These are phyloP conservation scores for Drosophila kambysellisi DNA, from an alignment of 2,888 invertebrate species.

Conservation along the genomic window DNA sequence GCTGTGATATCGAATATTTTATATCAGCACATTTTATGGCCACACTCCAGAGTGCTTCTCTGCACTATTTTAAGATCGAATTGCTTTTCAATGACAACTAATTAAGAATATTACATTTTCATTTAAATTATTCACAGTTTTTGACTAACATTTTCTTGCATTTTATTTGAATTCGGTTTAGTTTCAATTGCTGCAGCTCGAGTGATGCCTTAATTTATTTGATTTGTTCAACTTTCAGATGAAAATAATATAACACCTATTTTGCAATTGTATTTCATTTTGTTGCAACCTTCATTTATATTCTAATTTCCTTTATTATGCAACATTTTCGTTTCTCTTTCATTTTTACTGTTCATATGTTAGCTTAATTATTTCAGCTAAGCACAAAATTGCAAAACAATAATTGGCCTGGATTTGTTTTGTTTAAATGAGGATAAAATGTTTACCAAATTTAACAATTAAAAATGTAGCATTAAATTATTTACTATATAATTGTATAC, in stretches of 20 bases:
- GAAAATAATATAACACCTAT: slow-evolving; percentile 6
- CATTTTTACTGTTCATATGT: not conserved
- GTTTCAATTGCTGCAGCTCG: slow-evolving; percentile 22
- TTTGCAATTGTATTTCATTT: not conserved
- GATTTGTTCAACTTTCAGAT: slow-evolving; percentile 3
- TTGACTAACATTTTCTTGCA: slow-evolving; percentile 11
- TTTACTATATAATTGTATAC: too few species aligned
- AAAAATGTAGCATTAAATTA: too few species aligned
- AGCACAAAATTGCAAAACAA: not conserved
- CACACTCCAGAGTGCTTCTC: slow-evolving; percentile 7
- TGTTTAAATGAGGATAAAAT: too few species aligned
- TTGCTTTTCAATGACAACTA: slow-evolving; percentile 37
- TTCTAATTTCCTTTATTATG: not conserved
- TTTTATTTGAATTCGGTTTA: slow-evolving; percentile 31
- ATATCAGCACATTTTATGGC: slow-evolving; percentile 35
- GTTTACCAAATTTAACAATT: too few species aligned
- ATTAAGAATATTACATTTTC: slow-evolving; percentile 46
- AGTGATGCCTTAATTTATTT: slow-evolving; percentile 16
- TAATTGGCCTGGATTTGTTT: too few species aligned
- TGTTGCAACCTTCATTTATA: slow-evolving; percentile 4
- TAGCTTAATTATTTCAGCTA: not conserved
- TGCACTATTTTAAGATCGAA: not conserved
- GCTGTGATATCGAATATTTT: slow-evolving; percentile 15
- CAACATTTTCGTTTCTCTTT: not conserved
- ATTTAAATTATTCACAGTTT: slow-evolving; percentile 22